These are phyloP conservation scores for Cynocephalus volans DNA, from an alignment of 2,113 vertebrate species.

Conservation along the genomic window DNA sequence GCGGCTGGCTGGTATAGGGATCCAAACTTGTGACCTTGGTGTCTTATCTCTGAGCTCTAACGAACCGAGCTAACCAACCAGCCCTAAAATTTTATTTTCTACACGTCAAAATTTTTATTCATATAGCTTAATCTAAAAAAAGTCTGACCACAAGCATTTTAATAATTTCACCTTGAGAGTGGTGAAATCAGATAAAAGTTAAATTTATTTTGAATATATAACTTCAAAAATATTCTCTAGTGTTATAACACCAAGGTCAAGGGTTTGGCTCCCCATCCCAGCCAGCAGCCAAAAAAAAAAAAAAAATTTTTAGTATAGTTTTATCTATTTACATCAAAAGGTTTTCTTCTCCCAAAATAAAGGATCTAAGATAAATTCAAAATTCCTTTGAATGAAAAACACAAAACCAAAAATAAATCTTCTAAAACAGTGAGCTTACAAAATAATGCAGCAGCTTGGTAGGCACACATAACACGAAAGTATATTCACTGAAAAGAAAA, in stretches of 20 bases:
- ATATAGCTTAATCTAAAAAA: slow-evolving; percentile 8
- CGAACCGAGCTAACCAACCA: no score
- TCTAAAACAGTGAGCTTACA: slow-evolving; percentile 13
- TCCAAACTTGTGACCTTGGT: no score
- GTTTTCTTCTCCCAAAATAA: slow-evolving; percentile 30
- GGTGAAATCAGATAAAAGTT: slow-evolving; percentile 26
- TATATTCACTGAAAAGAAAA: background rate
- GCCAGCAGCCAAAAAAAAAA: no score
- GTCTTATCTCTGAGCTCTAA: no score
- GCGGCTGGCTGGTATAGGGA: no score
- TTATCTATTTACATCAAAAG: slow-evolving; percentile 27
- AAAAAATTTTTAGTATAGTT: background rate
- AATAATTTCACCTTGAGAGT: slow-evolving; percentile 10
- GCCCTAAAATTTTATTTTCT: slow-evolving; percentile 22
- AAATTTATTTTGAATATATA: slow-evolving; percentile 16
- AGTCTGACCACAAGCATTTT: background rate
- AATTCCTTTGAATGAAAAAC: slow-evolving; percentile 59
- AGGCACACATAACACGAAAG: background rate
- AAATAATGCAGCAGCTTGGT: background rate
- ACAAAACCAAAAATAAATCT: background rate
- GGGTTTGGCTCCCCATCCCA: no score
- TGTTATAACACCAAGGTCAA: no score
- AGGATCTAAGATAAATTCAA: slow-evolving; percentile 36
- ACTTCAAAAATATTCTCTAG: background rate
- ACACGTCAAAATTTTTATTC: slow-evolving; percentile 22